Base-by-base conservation (phyloP, 2,797 vertebrate species). In the Sphenopsis melanotis region DNA sequence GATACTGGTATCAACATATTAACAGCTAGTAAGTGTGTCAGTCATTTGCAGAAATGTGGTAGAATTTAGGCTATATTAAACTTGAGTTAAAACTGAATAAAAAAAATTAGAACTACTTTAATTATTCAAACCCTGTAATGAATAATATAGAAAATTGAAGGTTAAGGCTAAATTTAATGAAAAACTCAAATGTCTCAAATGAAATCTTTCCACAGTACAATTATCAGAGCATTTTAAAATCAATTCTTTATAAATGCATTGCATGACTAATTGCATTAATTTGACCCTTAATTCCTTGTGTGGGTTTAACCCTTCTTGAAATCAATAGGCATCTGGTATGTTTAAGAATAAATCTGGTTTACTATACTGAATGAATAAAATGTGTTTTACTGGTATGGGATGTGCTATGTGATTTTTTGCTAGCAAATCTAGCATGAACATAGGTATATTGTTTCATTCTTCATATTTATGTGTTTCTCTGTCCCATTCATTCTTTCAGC, bases 111-210 rank as follows among this genome's bases (percentile, higher is more conserved):
- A 30, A 7, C 46, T 71, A 24, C 42, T 87, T 87, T 68, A 85
- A 87, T 89, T 94, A 86, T 83, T 91, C 23, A 77, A 74, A 77
- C n/a, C 13, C 20, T 57, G 20, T 85, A 95, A 90, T 95, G 76
- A 79, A 22, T 59, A 55, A 49, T 39, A 24, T 8, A 34, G 72
- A 57, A 75, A 61, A 75, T 20, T 39, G 55, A 83, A 81, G 12
- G 21, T 53, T 92, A 83, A 56, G 26, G 56, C 46, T 71, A 88
- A 81, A 86, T 69, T 63, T 81, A 79, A 49, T 69, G 6, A 88
- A 94, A 94, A 90, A 47, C 23, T 89, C 14, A 39, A 69, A 50
- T 52, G 26, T 22, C 55, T 27, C 9, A 63, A 89, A 34, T 22
- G 1, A 63, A 74, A 23, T 87, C 11, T 83, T 85, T 52, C 29